These are phyloP conservation scores for Altica lythri DNA, from an alignment of 2,888 invertebrate genomes.

Conservation along the genomic window DNA sequence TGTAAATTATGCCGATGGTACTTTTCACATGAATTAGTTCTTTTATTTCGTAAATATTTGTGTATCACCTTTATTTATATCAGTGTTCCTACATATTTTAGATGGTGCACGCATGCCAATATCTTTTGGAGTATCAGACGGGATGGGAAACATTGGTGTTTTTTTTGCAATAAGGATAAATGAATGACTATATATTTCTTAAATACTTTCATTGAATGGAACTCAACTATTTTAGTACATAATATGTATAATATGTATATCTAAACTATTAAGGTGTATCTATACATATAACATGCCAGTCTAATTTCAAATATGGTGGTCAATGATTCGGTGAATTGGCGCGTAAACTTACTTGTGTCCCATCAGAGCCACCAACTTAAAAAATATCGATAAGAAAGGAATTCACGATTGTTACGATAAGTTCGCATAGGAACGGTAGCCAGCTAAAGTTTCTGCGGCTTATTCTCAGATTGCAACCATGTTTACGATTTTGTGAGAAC, in stretches of 20 bases:
- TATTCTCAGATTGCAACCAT: conserved; percentile 43
- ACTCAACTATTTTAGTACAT: too few relatives aligned
- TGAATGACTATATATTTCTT: too few relatives aligned
- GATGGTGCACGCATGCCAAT: conserved; percentile 44
- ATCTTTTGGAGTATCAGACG: conserved; percentile 15
- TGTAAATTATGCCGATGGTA: conserved; percentile 52
- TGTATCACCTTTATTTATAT: conserved; percentile 56
- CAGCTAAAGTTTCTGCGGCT: conserved; percentile 26
- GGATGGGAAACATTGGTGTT: too few relatives aligned
- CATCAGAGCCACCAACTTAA: conserved; percentile 10
- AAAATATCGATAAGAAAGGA: conserved; percentile 47
- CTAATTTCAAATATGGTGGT: too few relatives aligned
- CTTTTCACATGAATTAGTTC: conserved; percentile 49
- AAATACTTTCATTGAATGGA: too few relatives aligned
- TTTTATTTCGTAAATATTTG: conserved; percentile 55
- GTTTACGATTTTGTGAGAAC: conserved; percentile 51
- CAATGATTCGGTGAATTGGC: too few relatives aligned
- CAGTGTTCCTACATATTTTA: conserved; percentile 49
- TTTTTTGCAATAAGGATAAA: too few relatives aligned
- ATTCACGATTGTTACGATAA: conserved; percentile 53
- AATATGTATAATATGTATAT: too few relatives aligned
- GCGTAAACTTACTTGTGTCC: too few relatives aligned
- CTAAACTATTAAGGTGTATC: too few relatives aligned
- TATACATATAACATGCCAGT: too few relatives aligned
- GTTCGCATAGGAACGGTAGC: conserved; percentile 45